These are phyloP conservation scores for Pyrocephalus nanus DNA, from an alignment of 2,797 vertebrate genomes.

Conservation along the genomic window DNA sequence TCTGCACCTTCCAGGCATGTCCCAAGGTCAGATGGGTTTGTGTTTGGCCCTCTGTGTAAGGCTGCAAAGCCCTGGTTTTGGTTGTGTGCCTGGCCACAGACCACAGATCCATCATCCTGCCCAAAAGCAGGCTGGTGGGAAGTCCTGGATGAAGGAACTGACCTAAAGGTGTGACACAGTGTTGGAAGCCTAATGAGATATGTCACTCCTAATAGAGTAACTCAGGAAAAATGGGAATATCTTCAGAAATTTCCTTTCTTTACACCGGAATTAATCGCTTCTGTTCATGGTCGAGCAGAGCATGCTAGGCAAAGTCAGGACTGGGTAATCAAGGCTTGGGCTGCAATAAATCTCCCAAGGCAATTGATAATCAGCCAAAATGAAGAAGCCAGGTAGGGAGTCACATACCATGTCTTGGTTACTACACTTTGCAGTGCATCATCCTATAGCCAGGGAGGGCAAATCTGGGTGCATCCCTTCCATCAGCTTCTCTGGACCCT, in stretches of 20 bases:
- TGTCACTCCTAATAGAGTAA: not conserved
- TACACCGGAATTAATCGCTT: not conserved
- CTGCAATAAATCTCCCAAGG: not conserved
- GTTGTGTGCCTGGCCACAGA: not conserved
- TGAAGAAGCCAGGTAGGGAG: not conserved
- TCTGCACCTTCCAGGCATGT: not conserved
- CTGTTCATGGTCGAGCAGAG: not conserved
- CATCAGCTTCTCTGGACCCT: not conserved
- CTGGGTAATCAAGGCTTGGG: not conserved
- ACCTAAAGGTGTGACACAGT: not conserved
- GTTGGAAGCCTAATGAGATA: not conserved
- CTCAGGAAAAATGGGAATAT: not conserved
- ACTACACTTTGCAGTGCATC: no score
- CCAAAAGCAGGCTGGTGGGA: not conserved
- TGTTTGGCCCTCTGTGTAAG: not conserved
- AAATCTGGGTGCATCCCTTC: not conserved
- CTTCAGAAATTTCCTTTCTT: not conserved
- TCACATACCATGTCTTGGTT: not conserved
- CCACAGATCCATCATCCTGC: not conserved
- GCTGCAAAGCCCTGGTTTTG: not conserved
- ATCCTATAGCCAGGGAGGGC: not conserved
- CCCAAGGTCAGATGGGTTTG: not conserved
- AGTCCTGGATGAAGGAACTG: not conserved
- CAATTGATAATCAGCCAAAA: not conserved
- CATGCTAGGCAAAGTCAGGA: not conserved